Evolutionary conservation across 2,797 vertebrate genomes (phyloP).

Genomic region (Galagoides demidoff): DNA sequence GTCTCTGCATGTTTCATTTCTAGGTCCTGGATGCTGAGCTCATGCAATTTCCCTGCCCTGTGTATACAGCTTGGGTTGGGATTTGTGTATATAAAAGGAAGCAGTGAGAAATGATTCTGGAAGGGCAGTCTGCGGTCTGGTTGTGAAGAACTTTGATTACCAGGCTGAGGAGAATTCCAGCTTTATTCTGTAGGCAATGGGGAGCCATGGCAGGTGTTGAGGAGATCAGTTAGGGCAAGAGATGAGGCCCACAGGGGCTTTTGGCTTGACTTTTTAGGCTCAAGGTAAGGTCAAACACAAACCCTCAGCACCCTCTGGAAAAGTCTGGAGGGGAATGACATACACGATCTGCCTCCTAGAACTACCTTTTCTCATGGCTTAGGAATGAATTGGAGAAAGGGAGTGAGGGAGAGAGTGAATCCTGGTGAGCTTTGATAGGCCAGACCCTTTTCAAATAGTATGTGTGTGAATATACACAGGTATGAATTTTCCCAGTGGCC

Average conservation of each 20-base stretch:
- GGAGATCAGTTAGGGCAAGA: neutral
- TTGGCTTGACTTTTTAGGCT: neutral
- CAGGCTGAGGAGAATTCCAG: neutral
- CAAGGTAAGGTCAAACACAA: neutral
- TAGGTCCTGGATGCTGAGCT: neutral
- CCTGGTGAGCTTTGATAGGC: neutral
- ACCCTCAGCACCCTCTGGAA: neutral
- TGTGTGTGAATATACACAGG: neutral
- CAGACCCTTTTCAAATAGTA: neutral
- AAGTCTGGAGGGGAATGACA: neutral
- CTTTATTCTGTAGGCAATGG: neutral
- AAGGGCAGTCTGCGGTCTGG: neutral
- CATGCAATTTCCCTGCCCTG: neutral
- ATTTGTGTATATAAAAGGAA: neutral
- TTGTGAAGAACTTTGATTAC: neutral
- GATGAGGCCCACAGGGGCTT: neutral
- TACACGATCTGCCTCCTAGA: neutral
- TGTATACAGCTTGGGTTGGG: neutral
- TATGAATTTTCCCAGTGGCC: neutral
- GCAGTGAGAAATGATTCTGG: neutral
- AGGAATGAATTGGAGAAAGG: neutral
- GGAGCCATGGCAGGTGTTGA: neutral
- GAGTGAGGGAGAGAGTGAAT: neutral
- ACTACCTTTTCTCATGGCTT: neutral
- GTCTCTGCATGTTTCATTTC: neutral